These are phyloP conservation scores for Sylvilagus bachmani DNA, from an alignment of 2,113 vertebrate genomes.

Conservation along the genomic window DNA sequence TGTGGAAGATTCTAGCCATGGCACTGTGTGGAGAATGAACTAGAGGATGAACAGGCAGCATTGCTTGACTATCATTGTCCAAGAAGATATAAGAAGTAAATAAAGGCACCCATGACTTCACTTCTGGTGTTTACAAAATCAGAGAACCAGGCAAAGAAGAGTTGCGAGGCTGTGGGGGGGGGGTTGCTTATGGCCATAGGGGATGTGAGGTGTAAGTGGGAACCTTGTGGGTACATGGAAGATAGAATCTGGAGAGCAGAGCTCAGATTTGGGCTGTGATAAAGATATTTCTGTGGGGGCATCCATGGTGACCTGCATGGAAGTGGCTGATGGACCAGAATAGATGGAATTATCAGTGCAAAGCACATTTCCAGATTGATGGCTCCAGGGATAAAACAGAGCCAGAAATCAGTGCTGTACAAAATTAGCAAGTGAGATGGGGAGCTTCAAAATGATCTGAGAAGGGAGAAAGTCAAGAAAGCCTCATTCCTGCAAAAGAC, in stretches of 20 bases:
- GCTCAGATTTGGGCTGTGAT: neutral
- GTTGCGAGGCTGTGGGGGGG: too few relatives aligned
- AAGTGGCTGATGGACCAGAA: neutral
- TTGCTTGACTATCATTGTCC: neutral
- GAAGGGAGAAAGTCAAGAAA: neutral
- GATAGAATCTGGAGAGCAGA: neutral
- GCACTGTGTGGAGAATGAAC: neutral
- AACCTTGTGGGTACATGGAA: neutral
- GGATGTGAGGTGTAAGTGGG: neutral
- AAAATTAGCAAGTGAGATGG: slow-evolving; percentile 11
- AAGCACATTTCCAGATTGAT: neutral
- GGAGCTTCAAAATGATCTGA: neutral
- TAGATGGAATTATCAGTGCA: neutral
- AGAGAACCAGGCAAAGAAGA: neutral
- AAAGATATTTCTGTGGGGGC: neutral
- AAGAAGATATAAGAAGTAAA: neutral
- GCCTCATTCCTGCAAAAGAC: neutral
- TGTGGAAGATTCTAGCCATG: neutral
- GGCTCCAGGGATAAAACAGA: slow-evolving; percentile 36
- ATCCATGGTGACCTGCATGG: neutral
- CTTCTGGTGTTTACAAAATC: neutral
- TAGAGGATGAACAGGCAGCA: fast-evolving
- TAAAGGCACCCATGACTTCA: neutral
- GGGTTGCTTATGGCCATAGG: neutral
- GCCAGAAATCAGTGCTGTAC: slow-evolving; percentile 9